phyloP scores from a whole-genome alignment of 2,797 vertebrate genomes.

The Poecilia velifera region DNA sequence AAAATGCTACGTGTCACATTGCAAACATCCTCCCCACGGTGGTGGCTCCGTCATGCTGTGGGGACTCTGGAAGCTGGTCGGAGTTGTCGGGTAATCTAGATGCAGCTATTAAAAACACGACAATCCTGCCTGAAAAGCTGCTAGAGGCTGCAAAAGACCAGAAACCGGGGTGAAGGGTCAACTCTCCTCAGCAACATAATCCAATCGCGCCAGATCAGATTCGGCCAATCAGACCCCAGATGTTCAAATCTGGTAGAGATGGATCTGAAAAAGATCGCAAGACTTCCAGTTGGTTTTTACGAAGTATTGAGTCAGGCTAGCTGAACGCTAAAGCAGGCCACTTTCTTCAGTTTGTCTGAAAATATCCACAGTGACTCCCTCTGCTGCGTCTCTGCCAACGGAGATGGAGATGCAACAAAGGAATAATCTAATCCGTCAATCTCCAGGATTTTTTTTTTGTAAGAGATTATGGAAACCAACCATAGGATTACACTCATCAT shows the following conservation, averaged over 20 bases:
- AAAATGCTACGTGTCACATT: background rate
- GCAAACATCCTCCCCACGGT: background rate
- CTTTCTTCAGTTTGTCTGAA: background rate
- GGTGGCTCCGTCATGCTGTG: background rate
- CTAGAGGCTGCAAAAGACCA: background rate
- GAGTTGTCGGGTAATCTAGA: background rate
- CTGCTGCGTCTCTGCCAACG: too few relatives aligned
- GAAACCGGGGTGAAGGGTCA: background rate
- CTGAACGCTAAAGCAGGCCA: background rate
- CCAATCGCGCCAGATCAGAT: background rate
- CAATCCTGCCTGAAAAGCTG: background rate
- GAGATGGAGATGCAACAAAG: background rate
- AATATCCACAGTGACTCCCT: background rate
- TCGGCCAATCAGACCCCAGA: background rate
- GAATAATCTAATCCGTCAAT: slow-evolving; percentile 39
- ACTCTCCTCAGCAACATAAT: background rate
- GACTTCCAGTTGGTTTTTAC: background rate
- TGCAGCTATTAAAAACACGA: background rate
- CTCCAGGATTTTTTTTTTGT: slow-evolving; percentile 22
- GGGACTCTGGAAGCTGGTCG: background rate
- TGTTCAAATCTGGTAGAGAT: background rate
- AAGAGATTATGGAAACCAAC: slow-evolving; percentile 9
- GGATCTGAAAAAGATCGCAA: background rate
- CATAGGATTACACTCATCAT: background rate
- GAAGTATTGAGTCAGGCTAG: background rate